Base-by-base conservation (phyloP, 2,113 vertebrate genomes). In the Glareola pratincola region DNA sequence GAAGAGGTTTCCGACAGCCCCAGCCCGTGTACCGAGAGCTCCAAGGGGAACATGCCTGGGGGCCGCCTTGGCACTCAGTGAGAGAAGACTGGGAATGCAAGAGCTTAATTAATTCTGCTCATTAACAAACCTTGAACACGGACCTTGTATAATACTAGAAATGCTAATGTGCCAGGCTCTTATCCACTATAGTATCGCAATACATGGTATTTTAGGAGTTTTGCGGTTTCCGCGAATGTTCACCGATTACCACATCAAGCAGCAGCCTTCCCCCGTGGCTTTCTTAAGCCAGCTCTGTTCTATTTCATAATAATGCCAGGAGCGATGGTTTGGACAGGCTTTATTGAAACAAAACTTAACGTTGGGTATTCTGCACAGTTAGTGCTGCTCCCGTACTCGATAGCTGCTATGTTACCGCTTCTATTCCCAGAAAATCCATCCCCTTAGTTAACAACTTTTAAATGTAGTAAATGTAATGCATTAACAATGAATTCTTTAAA, bases 321-420 rank as follows among this genome's bases (percentile, higher is more conserved):
- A 69, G 19, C 4, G 4, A 34, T n/a, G 18, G 34, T 71, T 64
- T 39, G 56, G 20, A 51, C 14, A 9, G 20, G 15, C 4, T 1
- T 21, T 69, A 56, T 2, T 27, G 29, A 86, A 82, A 66, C 14
- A 54, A 34, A 47, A 15, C 6, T 76, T 36, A 12, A 12, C 0
- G 1, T 3, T 36, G 19, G 18, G 13, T 77, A n/a, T 72, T 94
- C 67, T 90, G 30, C 19, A 48, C 16, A 29, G 10, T 47, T 34
- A 43, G 6, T 7, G 22, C 14, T 37, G 17, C 19, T 43, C 14
- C 30, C 1, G 0, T 39, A 24, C 21, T 10, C 0, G 1, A n/a
- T 6, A 74, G 18, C 4, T 20, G 9, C n/a, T 47, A 16, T 12
- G 39, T 22, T 62, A 57, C 37, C 7, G 6, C 26, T 17, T 77